These are phyloP conservation scores for Muricea muricata DNA, from an alignment of 92 coral and sea anemone species.

Conservation along the genomic window DNA sequence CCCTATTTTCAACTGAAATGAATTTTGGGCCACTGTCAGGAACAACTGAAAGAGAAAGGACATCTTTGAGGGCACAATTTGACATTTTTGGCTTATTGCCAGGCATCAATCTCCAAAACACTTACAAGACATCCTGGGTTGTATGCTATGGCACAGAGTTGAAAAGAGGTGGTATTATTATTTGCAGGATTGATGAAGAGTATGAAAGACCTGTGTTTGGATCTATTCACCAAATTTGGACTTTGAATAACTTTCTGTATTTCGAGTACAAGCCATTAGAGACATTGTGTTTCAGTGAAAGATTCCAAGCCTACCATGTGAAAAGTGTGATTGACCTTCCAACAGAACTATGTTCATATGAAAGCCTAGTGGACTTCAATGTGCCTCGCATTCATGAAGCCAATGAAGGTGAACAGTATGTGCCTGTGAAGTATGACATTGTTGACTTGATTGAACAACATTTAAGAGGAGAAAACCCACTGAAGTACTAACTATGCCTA, in stretches of 20 bases:
- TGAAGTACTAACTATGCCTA: too few species aligned
- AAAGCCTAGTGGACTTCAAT: too few species aligned
- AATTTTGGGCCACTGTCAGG: constrained; percentile 12
- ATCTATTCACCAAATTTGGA: constrained; percentile 54
- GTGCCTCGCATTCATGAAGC: constrained; percentile 30
- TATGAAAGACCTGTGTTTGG: constrained; percentile 61
- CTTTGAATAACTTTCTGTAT: too few species aligned
- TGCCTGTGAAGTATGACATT: too few species aligned
- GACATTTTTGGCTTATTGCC: constrained; percentile 36
- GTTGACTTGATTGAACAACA: constrained; percentile 36
- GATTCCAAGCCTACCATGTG: constrained; percentile 60
- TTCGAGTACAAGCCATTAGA: constrained; percentile 60
- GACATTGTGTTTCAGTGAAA: constrained; percentile 61
- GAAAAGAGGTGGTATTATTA: constrained; percentile 39
- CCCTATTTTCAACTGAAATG: constrained; percentile 17
- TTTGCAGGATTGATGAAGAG: constrained; percentile 15
- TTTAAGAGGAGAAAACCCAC: constrained; percentile 17
- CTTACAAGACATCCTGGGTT: constrained; percentile 22
- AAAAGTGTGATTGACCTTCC: neutral
- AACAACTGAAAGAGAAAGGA: constrained; percentile 1
- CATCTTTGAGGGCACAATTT: constrained; percentile 1
- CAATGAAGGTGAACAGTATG: constrained; percentile 19
- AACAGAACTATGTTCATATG: constrained; percentile 36
- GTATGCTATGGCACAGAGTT: constrained; percentile 47
- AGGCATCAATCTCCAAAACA: constrained; percentile 22